Conservation (phyloP, 1,140 invertebrate genomes). For the Atopsyche davidsoni region DNA sequence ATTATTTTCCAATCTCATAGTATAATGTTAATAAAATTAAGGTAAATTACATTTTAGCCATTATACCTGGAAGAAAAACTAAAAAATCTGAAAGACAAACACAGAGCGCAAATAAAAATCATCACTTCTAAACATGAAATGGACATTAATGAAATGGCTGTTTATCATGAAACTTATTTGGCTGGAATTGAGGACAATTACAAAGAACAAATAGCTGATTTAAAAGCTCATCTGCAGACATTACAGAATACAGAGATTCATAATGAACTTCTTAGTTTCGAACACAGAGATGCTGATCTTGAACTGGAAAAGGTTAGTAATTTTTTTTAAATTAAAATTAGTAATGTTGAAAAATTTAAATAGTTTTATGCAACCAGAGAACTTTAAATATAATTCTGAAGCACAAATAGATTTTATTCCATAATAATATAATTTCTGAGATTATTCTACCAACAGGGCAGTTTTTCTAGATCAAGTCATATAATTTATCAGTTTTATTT, state of each 20-base stretch:
- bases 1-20: too few species aligned
- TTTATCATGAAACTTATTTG: constrained; percentile 42
- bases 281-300: constrained; percentile 48
- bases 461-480: too few species aligned
- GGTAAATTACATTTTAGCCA: constrained; percentile 9
- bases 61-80: constrained; percentile 13
- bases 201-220: constrained; percentile 41
- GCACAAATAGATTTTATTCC: too few species aligned
- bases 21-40: too few species aligned
- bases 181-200: constrained; percentile 44
- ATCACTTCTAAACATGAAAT: constrained; percentile 42
- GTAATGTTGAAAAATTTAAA: too few species aligned
- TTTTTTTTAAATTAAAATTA: too few species aligned
- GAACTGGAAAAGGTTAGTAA: constrained; percentile 49
- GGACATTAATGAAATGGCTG: constrained; percentile 43
- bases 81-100: constrained; percentile 17
- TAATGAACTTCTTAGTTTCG: constrained; percentile 33
- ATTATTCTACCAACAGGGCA: too few species aligned
- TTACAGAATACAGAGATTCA: constrained; percentile 44
- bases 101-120: constrained; percentile 35
- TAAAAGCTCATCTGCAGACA: constrained; percentile 47
- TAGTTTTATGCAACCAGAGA: too few species aligned
- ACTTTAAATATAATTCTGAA: too few species aligned
- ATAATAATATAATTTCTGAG: too few species aligned
- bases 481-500: too few species aligned